These are phyloP conservation scores for Clitarchus hookeri DNA, from an alignment of 2,888 invertebrate genomes.

Conservation along the genomic window DNA sequence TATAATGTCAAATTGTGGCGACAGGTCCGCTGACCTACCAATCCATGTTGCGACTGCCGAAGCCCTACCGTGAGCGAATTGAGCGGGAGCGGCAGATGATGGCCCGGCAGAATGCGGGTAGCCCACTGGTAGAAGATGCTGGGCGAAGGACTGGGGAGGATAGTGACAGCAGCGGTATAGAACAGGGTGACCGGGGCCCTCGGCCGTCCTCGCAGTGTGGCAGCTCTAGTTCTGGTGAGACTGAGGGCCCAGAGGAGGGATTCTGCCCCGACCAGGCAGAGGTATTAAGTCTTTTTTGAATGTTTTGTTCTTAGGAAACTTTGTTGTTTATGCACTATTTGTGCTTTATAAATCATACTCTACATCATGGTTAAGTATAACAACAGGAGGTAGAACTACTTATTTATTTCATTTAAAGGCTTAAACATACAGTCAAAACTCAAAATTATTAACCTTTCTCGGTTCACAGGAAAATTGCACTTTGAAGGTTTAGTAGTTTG, in stretches of 20 bases:
- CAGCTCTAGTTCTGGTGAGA: slow-evolving; percentile 59
- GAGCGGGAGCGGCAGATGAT: slow-evolving; percentile 43
- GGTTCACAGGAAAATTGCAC: no score
- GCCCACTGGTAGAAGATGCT: slow-evolving; percentile 54
- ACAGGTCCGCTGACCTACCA: slow-evolving; percentile 76
- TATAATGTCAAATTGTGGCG: not conserved
- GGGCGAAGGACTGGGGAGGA: slow-evolving; percentile 67
- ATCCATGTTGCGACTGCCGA: slow-evolving; percentile 79
- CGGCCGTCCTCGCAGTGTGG: slow-evolving; percentile 35
- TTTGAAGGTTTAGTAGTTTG: no score
- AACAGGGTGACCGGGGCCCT: slow-evolving; percentile 46
- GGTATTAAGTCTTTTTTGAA: not conserved
- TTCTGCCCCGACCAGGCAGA: slow-evolving; percentile 37
- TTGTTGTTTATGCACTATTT: no score
- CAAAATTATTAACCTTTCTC: no score
- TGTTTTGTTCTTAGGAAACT: no score
- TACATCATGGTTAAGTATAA: no score
- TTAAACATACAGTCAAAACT: no score
- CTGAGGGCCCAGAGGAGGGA: slow-evolving; percentile 73
- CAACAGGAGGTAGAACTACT: no score
- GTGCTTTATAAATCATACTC: no score
- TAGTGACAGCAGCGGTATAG: slow-evolving; percentile 57
- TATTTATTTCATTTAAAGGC: no score
- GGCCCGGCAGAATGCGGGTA: slow-evolving; percentile 64
- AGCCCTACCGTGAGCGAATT: slow-evolving; percentile 69